Evolutionary conservation across 2,888 invertebrate species (phyloP).

Genomic region (Rhorus exstirpatorius): DNA sequence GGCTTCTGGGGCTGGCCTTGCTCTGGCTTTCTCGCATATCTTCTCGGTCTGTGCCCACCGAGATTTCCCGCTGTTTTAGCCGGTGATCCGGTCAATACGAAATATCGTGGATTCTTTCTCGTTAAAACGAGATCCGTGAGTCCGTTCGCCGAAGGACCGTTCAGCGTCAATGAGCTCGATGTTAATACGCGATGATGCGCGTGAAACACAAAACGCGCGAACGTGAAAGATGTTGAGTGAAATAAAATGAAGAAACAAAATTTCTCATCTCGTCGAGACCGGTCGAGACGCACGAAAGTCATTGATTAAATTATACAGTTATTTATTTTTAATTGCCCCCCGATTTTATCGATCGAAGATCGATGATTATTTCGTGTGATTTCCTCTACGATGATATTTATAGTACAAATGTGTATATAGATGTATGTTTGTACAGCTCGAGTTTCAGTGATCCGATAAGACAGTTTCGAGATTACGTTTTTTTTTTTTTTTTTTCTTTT

Average conservation of each 20-base stretch:
- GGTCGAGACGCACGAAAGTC: too few relatives aligned
- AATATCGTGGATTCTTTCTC: conserved; percentile 87
- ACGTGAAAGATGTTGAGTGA: too few relatives aligned
- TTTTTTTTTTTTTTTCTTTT: conserved; percentile 8
- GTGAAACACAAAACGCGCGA: too few relatives aligned
- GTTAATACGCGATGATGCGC: too few relatives aligned
- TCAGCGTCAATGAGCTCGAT: conserved; percentile 81
- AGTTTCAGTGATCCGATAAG: conserved; percentile 7
- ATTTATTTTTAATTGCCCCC: conserved; percentile 35
- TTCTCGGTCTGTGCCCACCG: conserved; percentile 88
- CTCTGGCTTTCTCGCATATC: conserved; percentile 87
- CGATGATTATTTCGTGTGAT: neutral
- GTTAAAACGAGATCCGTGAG: conserved; percentile 87
- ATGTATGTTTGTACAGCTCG: neutral
- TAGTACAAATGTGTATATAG: neutral
- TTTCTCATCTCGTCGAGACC: too few relatives aligned
- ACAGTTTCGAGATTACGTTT: conserved; percentile 2
- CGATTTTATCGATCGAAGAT: neutral
- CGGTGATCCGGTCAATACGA: conserved; percentile 80
- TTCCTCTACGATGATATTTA: conserved; percentile 18
- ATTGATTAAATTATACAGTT: conserved; percentile 13
- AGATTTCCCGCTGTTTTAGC: conserved; percentile 82
- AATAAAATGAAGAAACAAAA: too few relatives aligned
- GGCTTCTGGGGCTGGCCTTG: conserved; percentile 91
- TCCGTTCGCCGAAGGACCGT: conserved; percentile 89